Conservation (phyloP, 2,888 invertebrate genomes). For the Rhodophaea formosa region DNA sequence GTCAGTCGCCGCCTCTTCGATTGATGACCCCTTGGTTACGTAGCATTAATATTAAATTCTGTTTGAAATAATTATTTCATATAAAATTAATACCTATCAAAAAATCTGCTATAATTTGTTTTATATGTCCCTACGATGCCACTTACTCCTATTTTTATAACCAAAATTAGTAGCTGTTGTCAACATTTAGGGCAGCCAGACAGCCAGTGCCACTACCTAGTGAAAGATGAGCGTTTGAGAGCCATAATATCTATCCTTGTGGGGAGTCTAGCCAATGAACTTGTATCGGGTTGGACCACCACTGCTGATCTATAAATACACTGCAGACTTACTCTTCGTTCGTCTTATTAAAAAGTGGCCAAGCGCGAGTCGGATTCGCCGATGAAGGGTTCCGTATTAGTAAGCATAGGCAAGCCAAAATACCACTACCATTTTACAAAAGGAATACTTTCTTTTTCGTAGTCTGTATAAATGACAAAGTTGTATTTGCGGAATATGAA, state of each 20-base stretch:
- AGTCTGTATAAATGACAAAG: too few relatives aligned
- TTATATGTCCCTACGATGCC: background rate
- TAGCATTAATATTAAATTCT: background rate
- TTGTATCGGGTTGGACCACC: constrained; percentile 66
- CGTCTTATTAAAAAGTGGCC: background rate
- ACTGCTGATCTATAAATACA: constrained; percentile 61
- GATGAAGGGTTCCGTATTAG: too few relatives aligned
- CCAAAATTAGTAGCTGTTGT: too few relatives aligned
- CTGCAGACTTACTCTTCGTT: background rate
- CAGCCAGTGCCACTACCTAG: too few relatives aligned
- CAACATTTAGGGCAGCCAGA: too few relatives aligned
- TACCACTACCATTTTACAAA: too few relatives aligned
- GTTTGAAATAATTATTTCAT: background rate
- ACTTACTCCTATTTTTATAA: too few relatives aligned
- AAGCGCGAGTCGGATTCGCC: too few relatives aligned
- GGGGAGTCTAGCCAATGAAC: constrained; percentile 71
- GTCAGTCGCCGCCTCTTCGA: constrained; percentile 30
- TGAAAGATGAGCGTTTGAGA: background rate
- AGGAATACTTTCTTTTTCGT: too few relatives aligned
- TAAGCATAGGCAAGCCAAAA: too few relatives aligned
- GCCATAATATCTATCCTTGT: constrained; percentile 42
- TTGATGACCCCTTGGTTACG: constrained; percentile 8
- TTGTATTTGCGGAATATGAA: too few relatives aligned
- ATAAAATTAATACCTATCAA: background rate
- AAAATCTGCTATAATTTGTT: background rate